Base-by-base conservation (phyloP, 2,888 invertebrate species). In the Exocentrus adspersus region DNA sequence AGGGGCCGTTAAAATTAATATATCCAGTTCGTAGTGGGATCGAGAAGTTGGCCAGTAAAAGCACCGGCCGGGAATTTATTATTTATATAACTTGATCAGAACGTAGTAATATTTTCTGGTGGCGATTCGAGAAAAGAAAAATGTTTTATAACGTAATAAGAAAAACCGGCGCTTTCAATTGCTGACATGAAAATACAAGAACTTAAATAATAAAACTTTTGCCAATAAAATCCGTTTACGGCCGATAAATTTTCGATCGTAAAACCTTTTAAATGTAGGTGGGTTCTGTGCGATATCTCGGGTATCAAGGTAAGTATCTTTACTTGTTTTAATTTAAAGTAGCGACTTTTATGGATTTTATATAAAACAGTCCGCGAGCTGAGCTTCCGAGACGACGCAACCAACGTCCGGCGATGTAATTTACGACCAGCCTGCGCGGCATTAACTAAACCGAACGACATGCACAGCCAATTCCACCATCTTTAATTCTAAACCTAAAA, bases 111-210 rank as follows among this genome's bases (percentile, higher is more conserved):
- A 77, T 77, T 76, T 77, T 77, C 72, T 71, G 70, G 58, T 48
- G 68, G 68, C 67, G 68, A n/a, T n/a, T n/a, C n/a, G n/a, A n/a
- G n/a, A 71, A 70, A 75, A 80, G 79, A 77, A 79, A 79, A 79
- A 79, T 79, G 77, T 80, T 81, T 80, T 80, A 80, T 78, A 76
- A 75, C 79, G 72, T 75, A 79, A 79, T 76, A 79, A 80, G 80
- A 80, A 80, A 80, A 81, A 79, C 76, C 73, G 73, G 70, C n/a
- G 74, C 79, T 77, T 81, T 80, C 81, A 80, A 82, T 81, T 80
- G 80, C 80, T 81, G 80, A 81, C 81, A 80, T 80, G 80, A 79
- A 81, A 81, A 80, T 80, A 80, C 81, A 81, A 82, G 81, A 81
- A 81, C 81, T 81, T 79, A 81, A 81, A 82, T 81, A 81, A 81